A percentile compares a stretch with the other conserved stretches of the same genome.
phyloP scores from a whole-genome alignment of 2,797 vertebrate species.

The Pyrrhura leucotis region DNA sequence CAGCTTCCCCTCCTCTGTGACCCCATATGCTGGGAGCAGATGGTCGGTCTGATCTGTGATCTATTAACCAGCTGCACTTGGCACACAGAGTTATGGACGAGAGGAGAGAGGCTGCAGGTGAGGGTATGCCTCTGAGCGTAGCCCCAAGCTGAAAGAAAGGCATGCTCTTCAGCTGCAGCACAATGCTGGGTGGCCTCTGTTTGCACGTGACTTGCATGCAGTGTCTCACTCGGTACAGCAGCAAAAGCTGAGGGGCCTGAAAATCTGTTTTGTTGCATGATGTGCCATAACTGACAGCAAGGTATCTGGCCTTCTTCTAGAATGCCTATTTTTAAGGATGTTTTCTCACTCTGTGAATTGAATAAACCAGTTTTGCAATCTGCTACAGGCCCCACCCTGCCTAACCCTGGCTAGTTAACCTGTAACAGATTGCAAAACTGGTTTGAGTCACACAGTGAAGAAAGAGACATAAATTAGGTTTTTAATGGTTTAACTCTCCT shows the following conservation, averaged over 20 bases:
- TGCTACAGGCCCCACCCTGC: constrained; percentile 38
- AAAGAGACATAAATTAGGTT: not conserved
- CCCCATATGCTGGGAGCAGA: constrained; percentile 14
- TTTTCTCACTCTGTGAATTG: not conserved
- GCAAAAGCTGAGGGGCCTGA: not conserved
- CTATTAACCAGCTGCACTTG: not conserved
- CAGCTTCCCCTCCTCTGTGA: not conserved
- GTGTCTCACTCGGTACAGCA: not conserved
- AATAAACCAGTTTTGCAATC: constrained; percentile 69
- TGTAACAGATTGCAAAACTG: constrained; percentile 69
- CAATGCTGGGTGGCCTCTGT: not conserved
- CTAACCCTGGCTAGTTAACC: constrained; percentile 63
- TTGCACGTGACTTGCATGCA: not conserved
- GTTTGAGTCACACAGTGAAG: constrained; percentile 46
- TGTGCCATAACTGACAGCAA: not conserved
- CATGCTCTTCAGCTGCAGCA: not conserved
- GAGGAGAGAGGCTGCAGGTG: constrained; percentile 29
- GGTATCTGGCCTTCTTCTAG: not conserved
- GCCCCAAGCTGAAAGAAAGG: not conserved
- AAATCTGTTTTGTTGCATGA: not conserved
- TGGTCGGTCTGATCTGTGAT: not conserved
- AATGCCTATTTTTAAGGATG: not conserved
- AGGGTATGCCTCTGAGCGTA: not conserved
- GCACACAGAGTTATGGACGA: not conserved
- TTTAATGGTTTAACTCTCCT: not conserved